Conservation (phyloP, 2,888 invertebrate species). For the Masnerella sp. region DNA sequence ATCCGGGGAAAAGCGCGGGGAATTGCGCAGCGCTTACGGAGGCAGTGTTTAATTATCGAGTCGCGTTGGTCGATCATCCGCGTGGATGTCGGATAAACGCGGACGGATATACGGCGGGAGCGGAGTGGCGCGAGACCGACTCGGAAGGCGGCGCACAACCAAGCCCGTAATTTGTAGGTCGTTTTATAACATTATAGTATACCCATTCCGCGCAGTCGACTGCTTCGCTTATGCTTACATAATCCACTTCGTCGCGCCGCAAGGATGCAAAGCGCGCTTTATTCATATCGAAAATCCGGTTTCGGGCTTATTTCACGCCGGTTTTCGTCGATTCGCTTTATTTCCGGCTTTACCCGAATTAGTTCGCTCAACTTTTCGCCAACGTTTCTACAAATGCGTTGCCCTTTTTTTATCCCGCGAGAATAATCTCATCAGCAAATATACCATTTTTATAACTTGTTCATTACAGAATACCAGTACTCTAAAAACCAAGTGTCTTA, state of each 20-base stretch:
- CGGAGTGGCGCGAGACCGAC: constrained; percentile 6
- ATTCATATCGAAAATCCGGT: constrained; percentile 40
- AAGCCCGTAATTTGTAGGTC: constrained; percentile 48
- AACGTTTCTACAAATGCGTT: too few relatives aligned
- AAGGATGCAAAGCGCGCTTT: constrained; percentile 29
- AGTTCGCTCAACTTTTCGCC: too few relatives aligned
- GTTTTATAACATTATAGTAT: constrained; percentile 44
- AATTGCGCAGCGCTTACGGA: constrained; percentile 10
- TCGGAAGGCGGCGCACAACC: constrained; percentile 24
- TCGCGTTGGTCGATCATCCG: constrained; percentile 23
- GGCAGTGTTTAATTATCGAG: constrained; percentile 30
- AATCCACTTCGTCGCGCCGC: constrained; percentile 34
- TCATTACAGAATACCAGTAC: too few relatives aligned
- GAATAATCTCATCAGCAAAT: too few relatives aligned
- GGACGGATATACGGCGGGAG: constrained; percentile 20
- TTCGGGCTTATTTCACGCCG: constrained; percentile 12
- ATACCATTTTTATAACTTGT: too few relatives aligned
- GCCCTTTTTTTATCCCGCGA: too few relatives aligned
- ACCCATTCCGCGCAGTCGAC: constrained; percentile 12
- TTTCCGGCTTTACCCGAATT: background rate
- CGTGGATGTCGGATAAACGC: constrained; percentile 25
- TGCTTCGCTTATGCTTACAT: constrained; percentile 40
- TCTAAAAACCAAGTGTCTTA: too few relatives aligned
- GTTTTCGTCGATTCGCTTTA: constrained; percentile 8
- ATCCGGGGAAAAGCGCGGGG: background rate